phyloP scores from a whole-genome alignment of 2,113 vertebrate genomes.

The Onychostoma macrolepis region DNA sequence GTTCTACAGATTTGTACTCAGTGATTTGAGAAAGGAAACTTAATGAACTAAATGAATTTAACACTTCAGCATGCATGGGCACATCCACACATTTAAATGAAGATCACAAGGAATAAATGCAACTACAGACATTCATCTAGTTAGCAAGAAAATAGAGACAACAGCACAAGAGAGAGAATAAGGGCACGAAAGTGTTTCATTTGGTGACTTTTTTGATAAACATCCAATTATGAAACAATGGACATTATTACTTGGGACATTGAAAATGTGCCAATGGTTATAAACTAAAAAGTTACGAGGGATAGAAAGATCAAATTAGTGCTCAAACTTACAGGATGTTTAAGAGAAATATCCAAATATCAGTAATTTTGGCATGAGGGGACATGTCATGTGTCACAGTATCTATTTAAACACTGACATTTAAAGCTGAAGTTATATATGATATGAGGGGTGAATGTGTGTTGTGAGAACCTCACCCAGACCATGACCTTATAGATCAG shows the following conservation, averaged over 20 bases:
- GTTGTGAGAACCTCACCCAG: too few relatives aligned
- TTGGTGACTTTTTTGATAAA: too few relatives aligned
- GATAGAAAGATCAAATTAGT: background rate
- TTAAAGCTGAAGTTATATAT: background rate
- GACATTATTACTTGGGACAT: too few relatives aligned
- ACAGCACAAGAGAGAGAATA: too few relatives aligned
- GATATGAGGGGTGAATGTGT: background rate
- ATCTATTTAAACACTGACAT: background rate
- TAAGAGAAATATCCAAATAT: background rate
- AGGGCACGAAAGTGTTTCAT: too few relatives aligned
- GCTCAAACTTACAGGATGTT: too few relatives aligned
- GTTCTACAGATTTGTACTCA: slow-evolving; percentile 13
- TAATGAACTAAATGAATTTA: background rate
- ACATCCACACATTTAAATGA: background rate
- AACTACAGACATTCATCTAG: too few relatives aligned
- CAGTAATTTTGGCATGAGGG: background rate
- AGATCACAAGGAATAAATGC: background rate
- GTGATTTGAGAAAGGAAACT: slow-evolving; percentile 4
- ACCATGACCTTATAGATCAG: background rate
- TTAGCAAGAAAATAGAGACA: too few relatives aligned
- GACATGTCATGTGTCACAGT: background rate
- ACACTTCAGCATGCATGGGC: background rate
- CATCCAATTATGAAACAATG: too few relatives aligned
- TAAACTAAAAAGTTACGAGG: background rate
- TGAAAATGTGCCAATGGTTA: background rate